Base-by-base conservation (phyloP, 2,888 invertebrate species). In the Volucella bombylans region DNA sequence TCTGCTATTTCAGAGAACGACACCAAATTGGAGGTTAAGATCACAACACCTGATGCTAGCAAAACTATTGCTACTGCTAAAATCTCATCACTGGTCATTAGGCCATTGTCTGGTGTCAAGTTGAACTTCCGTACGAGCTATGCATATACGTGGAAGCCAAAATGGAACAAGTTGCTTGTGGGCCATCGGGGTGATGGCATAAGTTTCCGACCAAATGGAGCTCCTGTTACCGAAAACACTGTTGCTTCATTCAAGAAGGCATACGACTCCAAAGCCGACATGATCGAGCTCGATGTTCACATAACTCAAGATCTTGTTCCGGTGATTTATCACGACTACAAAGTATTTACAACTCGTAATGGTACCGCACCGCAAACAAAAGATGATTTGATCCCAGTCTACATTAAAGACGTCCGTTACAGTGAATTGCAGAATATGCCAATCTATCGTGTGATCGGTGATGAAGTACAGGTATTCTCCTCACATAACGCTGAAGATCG, bases 231-330 rank as follows among this genome's bases (percentile, higher is more conserved):
- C 87, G 99, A 99, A 93, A 99, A 99, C 91, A 99, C 99, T 10
- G 95, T 99, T 88, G 97, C 97, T 71, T 99, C 99, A 12, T 94
- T 99, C 89, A 96, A 97, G 91, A 95, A 95, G 87, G 99, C 99
- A 83, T 96, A 96, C 77, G 94, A 95, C 77, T 96, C 96, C 91
- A 98, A 98, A 86, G 99, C 99, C 80, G 99, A 99, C 90, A 96
- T 97, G 94, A 96, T 99, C 59, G 99, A 99, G 92, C 97, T 99
- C 93, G 99, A 99, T 93, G 99, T 99, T 52, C 99, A 99, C 90
- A 93, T 99, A 86, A 97, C 98, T 86, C 97, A 98, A 92, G 99
- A 99, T 92, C 94, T 96, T 90, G 94, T 98, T 87, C 98, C 98
- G 14, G 96, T 99, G 78, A 96, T 99, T 88, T 99, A 98, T 92